A percentile compares a stretch with the other conserved stretches of the same genome.
phyloP scores from a whole-genome alignment of 2,888 invertebrate genomes.

The Capitulum mitella region DNA sequence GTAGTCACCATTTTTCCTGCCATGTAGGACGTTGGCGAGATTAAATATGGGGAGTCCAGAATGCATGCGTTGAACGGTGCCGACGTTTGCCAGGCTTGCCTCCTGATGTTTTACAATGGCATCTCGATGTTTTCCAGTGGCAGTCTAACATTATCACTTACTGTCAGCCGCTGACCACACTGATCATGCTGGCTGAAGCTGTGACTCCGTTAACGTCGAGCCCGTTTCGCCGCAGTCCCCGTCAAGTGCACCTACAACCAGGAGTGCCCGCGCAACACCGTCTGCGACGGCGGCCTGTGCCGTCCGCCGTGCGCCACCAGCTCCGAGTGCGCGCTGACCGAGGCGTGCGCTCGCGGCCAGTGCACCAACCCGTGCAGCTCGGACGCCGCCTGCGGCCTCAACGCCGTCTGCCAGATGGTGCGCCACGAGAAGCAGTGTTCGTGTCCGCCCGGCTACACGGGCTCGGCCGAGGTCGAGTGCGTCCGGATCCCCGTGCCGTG shows the following conservation, averaged over 20 bases:
- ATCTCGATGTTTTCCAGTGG: too few relatives aligned
- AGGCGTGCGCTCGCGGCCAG: slow-evolving; percentile 39
- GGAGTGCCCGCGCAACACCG: slow-evolving; percentile 66
- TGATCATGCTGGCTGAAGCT: too few relatives aligned
- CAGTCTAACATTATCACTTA: too few relatives aligned
- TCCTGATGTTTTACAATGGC: too few relatives aligned
- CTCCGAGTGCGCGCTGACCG: slow-evolving; percentile 39
- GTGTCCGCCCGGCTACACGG: slow-evolving; percentile 78
- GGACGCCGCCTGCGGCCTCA: slow-evolving; percentile 64
- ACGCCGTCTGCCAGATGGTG: slow-evolving; percentile 82
- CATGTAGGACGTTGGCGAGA: too few relatives aligned
- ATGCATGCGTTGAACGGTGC: too few relatives aligned
- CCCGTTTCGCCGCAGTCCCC: slow-evolving; percentile 62
- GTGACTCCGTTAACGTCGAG: too few relatives aligned
- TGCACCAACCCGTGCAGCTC: slow-evolving; percentile 38
- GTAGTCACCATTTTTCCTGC: too few relatives aligned
- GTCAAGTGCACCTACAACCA: slow-evolving; percentile 70
- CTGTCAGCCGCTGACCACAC: too few relatives aligned
- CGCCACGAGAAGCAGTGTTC: slow-evolving; percentile 89
- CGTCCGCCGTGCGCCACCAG: slow-evolving; percentile 49
- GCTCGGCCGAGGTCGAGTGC: slow-evolving; percentile 64
- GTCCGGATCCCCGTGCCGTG: slow-evolving; percentile 35
- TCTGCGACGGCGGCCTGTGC: slow-evolving; percentile 78
- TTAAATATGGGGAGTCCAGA: too few relatives aligned
- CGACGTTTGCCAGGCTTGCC: too few relatives aligned